These are phyloP conservation scores for Orbicella faveolata DNA, from an alignment of 64 coral and sea anemone species.

Conservation along the genomic window DNA sequence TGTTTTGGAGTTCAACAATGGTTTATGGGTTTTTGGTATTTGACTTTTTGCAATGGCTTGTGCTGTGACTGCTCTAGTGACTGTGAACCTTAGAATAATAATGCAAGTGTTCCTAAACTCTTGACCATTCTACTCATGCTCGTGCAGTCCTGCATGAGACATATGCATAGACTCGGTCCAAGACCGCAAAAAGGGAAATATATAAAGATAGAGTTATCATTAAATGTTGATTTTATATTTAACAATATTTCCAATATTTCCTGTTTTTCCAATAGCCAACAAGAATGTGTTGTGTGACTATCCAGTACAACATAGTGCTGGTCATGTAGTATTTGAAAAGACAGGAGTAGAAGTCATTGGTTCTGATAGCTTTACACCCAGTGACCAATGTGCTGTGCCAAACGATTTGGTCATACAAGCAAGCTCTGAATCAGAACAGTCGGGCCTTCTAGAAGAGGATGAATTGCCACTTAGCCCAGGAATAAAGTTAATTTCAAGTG, in stretches of 20 bases:
- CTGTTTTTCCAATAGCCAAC: background rate
- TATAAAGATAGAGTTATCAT: background rate
- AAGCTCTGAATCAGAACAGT: background rate
- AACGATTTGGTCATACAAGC: background rate
- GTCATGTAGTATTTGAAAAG: slow-evolving; percentile 9
- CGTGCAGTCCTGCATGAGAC: too few species aligned
- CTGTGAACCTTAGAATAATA: too few species aligned
- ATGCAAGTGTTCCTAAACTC: too few species aligned
- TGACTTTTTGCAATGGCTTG: too few species aligned
- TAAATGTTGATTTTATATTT: background rate
- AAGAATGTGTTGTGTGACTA: background rate
- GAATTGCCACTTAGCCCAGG: slow-evolving; percentile 34
- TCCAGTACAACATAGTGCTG: background rate
- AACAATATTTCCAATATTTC: background rate
- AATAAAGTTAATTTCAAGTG: background rate
- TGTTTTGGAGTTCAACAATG: too few species aligned
- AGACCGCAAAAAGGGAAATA: background rate
- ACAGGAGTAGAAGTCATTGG: slow-evolving; percentile 14
- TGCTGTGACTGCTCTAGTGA: too few species aligned
- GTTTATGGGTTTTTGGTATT: too few species aligned
- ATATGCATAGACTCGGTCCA: too few species aligned
- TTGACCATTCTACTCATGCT: too few species aligned
- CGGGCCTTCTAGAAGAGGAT: background rate
- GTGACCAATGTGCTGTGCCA: background rate
- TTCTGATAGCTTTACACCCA: background rate